Percentiles rank a stretch among this genome's conserved stretches.
phyloP scores from a whole-genome alignment of 2,113 vertebrate genomes.

The Nibea coibor region DNA sequence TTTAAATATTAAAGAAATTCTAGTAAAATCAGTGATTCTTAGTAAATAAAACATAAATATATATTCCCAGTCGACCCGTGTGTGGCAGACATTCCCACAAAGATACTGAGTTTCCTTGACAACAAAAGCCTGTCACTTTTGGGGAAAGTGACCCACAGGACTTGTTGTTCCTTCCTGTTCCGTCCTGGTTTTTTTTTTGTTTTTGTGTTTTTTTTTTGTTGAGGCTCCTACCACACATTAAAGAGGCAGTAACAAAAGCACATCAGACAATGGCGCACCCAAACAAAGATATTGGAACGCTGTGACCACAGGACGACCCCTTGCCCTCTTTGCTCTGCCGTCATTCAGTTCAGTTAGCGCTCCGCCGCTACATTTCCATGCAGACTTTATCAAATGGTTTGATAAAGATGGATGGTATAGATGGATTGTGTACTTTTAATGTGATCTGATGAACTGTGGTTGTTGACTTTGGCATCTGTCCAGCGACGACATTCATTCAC shows the following conservation, averaged over 20 bases:
- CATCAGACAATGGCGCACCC: constrained; percentile 48
- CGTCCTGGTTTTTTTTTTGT: constrained; percentile 24
- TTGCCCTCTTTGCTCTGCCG: neutral
- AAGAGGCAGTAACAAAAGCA: constrained; percentile 40
- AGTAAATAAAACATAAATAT: neutral
- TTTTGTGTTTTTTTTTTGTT: constrained; percentile 3
- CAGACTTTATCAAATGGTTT: neutral
- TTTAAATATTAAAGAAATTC: neutral
- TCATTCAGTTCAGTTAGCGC: neutral
- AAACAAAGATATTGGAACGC: constrained; percentile 46
- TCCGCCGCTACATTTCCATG: neutral
- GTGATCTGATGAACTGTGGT: neutral
- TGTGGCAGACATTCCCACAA: constrained; percentile 8
- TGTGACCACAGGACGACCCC: constrained; percentile 21
- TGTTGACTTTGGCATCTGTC: constrained; percentile 32
- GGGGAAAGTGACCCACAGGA: constrained; percentile 28
- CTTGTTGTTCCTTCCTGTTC: constrained; percentile 31
- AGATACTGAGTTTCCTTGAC: constrained; percentile 28
- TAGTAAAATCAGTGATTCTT: neutral
- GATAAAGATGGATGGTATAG: no score
- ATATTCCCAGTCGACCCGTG: neutral
- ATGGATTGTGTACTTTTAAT: neutral
- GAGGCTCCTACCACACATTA: constrained; percentile 25
- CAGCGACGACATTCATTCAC: neutral
- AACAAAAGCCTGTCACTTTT: constrained; percentile 32